Percentiles rank a stretch among this genome's conserved stretches.
Evolutionary conservation across 1,140 invertebrate species (phyloP).

Genomic region (Copidosoma floridanum): DNA sequence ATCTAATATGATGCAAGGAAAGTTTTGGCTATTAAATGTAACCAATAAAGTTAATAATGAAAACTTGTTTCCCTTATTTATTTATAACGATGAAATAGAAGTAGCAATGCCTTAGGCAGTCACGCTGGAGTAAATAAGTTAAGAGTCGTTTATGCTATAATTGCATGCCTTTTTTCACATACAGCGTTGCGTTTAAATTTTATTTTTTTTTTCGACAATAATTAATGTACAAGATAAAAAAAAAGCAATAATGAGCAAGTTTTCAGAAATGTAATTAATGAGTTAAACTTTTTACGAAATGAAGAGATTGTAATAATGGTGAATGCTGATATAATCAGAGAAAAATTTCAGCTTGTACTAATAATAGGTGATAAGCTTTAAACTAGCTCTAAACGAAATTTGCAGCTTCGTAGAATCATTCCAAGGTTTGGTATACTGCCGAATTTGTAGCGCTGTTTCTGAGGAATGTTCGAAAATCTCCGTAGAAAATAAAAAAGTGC

Average conservation of each 20-base stretch:
- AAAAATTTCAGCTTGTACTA: neutral
- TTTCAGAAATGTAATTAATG: neutral
- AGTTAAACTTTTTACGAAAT: neutral
- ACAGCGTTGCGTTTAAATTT: neutral
- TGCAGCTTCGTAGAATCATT: no score
- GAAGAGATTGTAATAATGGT: neutral
- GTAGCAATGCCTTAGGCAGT: slow-evolving; percentile 4
- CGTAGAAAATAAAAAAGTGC: no score
- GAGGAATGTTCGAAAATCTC: neutral
- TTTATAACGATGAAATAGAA: slow-evolving; percentile 9
- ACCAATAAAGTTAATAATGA: no score
- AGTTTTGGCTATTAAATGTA: no score
- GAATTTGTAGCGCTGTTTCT: no score
- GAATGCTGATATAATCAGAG: neutral
- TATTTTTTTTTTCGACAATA: slow-evolving; percentile 1
- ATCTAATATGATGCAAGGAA: no score
- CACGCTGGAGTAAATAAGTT: slow-evolving; percentile 13
- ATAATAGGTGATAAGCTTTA: no score
- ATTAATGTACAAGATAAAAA: slow-evolving; percentile 10
- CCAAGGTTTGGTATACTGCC: no score
- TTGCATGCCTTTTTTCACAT: slow-evolving; percentile 1
- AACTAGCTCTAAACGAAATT: no score
- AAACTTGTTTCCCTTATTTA: slow-evolving; percentile 4
- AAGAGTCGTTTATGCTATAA: slow-evolving; percentile 5
- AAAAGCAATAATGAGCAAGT: slow-evolving; percentile 1